Conservation (phyloP, 2,113 vertebrate species). For the Tragulus kanchil region DNA sequence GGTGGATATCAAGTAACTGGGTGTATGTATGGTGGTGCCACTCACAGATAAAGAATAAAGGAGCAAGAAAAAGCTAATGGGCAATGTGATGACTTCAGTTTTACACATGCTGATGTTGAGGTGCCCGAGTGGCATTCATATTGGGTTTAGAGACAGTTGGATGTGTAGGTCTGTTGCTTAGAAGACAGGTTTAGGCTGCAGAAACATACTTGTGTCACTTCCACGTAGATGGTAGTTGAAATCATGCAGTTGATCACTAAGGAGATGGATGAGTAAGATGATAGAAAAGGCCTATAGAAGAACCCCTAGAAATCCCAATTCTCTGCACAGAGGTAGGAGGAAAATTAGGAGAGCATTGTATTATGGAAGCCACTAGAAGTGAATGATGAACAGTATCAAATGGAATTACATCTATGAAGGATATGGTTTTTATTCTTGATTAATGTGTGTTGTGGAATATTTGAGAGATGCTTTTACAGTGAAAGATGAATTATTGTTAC, state of each 20-base stretch:
- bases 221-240: neutral
- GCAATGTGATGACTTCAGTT: conserved; percentile 16
- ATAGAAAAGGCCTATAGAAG: neutral
- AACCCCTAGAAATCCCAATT: neutral
- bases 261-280: neutral
- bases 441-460: conserved; percentile 10
- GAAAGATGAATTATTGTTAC: conserved; percentile 40
- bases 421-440: conserved; percentile 41
- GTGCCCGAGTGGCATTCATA: neutral
- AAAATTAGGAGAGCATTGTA: conserved; percentile 26
- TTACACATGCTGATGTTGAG: conserved; percentile 25
- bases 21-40: neutral
- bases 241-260: neutral
- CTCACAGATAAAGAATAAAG: conserved; percentile 32
- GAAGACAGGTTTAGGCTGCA: neutral
- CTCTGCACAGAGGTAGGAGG: neutral
- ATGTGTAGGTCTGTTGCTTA: conserved; percentile 3
- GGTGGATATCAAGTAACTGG: neutral
- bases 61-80: neutral
- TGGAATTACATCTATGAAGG: conserved; percentile 11
- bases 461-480: conserved; percentile 25
- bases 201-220: conserved; percentile 9
- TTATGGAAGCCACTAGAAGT: conserved; percentile 34
- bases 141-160: neutral
- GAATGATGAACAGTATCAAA: neutral